Base-by-base conservation (phyloP, 2,113 vertebrate genomes). In the Ornithorhynchus anatinus region DNA sequence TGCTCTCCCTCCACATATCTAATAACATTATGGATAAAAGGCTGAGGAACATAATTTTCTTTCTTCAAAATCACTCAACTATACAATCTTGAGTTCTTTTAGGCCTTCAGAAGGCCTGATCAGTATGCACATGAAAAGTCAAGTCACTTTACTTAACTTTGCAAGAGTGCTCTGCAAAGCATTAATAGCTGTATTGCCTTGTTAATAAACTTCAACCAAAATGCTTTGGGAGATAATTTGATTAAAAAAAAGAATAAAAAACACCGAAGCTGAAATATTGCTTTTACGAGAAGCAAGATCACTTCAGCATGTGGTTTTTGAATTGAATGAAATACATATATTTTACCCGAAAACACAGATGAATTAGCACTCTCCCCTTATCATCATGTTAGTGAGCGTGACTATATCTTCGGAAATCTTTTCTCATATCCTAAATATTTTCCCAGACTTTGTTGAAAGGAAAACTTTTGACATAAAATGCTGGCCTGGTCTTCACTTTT, bases 391-490 rank as follows among this genome's bases (percentile, higher is more conserved):
- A 62, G 45, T 56, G 51, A 85, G 81, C 36, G 0, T 75, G 67
- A 73, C 68, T 62, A 50, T 16, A 64, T 72, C 37, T 58, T 68
- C 35, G 15, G 51, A 42, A 38, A 66, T 77, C 74, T 51, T 69
- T 52, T 38, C 14, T 17, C 65, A 23, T n/a, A n/a, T n/a, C n/a
- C n/a, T n/a, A n/a, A 59, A 47, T 51, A 58, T 25, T 73, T 33
- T 32, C 43, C 53, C 39, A 58, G 75, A 44, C 59, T 61, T 59
- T 77, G 78, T 84, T 67, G 79, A 77, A 56, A 3, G 27, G 51
- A 27, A 72, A 84, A 81, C 75, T 79, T 88, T 70, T 42, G 70
- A 48, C 79, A 70, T 81, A 75, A 87, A 85, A 84, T 82, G 69
- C 72, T 39, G 50, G 40, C 72, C 70, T 31, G 67, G 63, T 75